Base-by-base conservation (phyloP, 2,888 invertebrate species). In the Embidobia sp. region DNA sequence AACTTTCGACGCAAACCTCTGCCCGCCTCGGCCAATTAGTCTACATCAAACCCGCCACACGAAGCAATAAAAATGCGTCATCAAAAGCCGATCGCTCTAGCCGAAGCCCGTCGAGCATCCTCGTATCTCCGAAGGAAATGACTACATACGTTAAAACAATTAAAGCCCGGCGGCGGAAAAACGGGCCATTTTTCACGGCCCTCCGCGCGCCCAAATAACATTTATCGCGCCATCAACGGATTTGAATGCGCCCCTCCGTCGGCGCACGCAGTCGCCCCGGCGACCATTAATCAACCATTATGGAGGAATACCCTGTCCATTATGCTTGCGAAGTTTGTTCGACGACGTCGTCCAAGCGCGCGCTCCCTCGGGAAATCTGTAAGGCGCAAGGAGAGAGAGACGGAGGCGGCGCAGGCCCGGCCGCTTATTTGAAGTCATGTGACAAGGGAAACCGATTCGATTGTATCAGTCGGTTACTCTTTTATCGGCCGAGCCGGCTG, bases 381-480 rank as follows among this genome's bases (percentile, higher is more conserved):
- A 73, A 73, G 77, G 74, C 44, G 49, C 3, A 22, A 31, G 18
- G 7, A 37, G 48, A 27, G 55, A 19, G 44, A 7, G 4, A 7
- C 40, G 42, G 16, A 27, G 33, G 10, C 51, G 44, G 61, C 40
- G 57, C 51, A 72, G 29, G 70, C 53, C 44, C 53, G 26, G 42
- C 69, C 84, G 85, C 83, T 85, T 85, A 85, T 85, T 84, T 80
- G 85, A 77, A 84, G 84, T 85, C 86, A 79, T 79, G 82, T 79
- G 82, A 81, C 82, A 81, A 83, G 79, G 67, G 78, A 79, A 81
- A 77, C 77, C 83, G 83, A 84, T 85, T 83, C 84, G 83, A 86
- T 86, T 79, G 81, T 75, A 79, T 81, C 82, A 79, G 82, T 82
- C 81, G 84, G 83, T 82, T 85, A 86, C 85, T 86, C 85, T 86